Evolutionary conservation across 2,888 invertebrate genomes (phyloP).

Genomic region (Petrophora chlorosata): DNA sequence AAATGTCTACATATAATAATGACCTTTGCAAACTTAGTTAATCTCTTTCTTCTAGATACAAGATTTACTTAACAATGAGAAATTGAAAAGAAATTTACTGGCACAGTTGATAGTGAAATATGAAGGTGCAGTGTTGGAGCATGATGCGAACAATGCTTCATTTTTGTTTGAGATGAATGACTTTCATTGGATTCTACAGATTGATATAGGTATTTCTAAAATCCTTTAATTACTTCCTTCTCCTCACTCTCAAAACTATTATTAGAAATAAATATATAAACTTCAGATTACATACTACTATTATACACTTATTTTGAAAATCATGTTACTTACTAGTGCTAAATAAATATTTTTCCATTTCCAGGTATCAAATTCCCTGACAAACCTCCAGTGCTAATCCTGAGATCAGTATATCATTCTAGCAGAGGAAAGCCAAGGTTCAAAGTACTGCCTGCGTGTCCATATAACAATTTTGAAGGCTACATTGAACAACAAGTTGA

Average conservation of each 20-base stretch:
- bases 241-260: too few species aligned
- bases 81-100: constrained; percentile 69
- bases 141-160: constrained; percentile 76
- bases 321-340: too few species aligned
- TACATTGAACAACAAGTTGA: constrained; percentile 78
- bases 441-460: constrained; percentile 69
- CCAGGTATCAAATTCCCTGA: constrained; percentile 80
- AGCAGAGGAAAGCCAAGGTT: constrained; percentile 71
- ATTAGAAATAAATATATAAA: constrained; percentile 18
- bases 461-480: constrained; percentile 74
- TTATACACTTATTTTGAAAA: neutral
- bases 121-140: constrained; percentile 77
- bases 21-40: too few species aligned
- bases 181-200: constrained; percentile 85
- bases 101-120: constrained; percentile 77
- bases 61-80: constrained; percentile 71
- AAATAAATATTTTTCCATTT: constrained; percentile 1
- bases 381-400: constrained; percentile 76
- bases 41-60: constrained; percentile 58
- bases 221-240: neutral
- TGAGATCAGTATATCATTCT: constrained; percentile 84
- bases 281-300: too few species aligned
- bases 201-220: constrained; percentile 75
- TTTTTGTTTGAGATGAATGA: constrained; percentile 85
- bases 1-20: too few species aligned